Conservation (phyloP, 2,797 vertebrate genomes). For the Myotis myotis region DNA sequence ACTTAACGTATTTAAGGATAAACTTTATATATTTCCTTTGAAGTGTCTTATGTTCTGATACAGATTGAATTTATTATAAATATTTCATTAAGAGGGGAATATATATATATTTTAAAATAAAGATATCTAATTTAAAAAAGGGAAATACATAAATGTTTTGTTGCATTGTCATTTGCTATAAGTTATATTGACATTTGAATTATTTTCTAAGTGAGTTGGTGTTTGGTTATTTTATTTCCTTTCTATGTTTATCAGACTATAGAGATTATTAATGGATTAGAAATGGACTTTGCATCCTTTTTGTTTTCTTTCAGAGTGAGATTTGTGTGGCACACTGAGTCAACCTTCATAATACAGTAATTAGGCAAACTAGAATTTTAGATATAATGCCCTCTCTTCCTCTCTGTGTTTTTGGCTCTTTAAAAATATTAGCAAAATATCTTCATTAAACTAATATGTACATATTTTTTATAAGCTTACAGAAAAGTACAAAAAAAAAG, state of each 20-base stretch:
- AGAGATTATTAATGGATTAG: neutral
- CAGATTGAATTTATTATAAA: neutral
- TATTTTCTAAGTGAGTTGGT: neutral
- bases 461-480: neutral
- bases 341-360: neutral
- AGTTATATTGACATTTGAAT: conserved; percentile 17
- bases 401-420: neutral
- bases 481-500: neutral
- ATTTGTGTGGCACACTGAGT: neutral
- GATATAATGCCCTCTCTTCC: neutral
- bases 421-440: conserved; percentile 18
- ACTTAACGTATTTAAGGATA: conserved; percentile 1
- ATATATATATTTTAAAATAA: neutral
- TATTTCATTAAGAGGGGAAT: neutral
- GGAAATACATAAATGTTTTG: neutral
- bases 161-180: conserved; percentile 15
- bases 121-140: neutral
- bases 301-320: neutral
- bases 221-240: conserved; percentile 41
- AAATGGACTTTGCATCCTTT: neutral
- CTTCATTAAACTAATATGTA: neutral
- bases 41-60: neutral
- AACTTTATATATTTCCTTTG: neutral
- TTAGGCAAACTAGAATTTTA: conserved; percentile 43
- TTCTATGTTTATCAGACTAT: conserved; percentile 21